phyloP scores from a whole-genome alignment of 2,113 vertebrate species.

The Mastomys natalensis region DNA sequence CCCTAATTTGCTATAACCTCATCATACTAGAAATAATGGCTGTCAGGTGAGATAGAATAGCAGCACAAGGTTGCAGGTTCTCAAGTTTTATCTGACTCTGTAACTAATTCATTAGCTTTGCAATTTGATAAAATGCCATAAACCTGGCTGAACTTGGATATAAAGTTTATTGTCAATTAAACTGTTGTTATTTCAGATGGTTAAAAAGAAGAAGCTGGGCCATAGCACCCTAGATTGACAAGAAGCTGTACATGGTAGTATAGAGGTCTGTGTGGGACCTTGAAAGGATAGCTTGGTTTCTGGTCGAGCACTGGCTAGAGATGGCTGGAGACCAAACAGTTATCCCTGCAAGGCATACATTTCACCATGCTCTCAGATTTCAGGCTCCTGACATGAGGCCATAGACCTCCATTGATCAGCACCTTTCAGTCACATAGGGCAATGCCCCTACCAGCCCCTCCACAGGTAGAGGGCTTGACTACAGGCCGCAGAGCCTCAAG shows the following conservation, averaged over 20 bases:
- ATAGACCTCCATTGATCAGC: too few relatives aligned
- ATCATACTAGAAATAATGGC: not conserved
- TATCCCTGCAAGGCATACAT: too few relatives aligned
- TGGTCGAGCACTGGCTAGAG: too few relatives aligned
- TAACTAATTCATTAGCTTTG: not conserved
- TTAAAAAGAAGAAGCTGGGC: not conserved
- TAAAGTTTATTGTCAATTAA: not conserved
- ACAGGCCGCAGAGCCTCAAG: too few relatives aligned
- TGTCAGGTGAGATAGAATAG: not conserved
- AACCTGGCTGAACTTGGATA: not conserved
- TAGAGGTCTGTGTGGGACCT: not conserved
- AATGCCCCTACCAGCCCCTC: too few relatives aligned
- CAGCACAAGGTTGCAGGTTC: not conserved
- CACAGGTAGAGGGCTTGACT: too few relatives aligned
- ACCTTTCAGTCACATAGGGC: too few relatives aligned
- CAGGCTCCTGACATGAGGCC: too few relatives aligned
- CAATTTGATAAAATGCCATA: not conserved
- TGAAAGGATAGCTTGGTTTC: too few relatives aligned
- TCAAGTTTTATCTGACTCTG: not conserved
- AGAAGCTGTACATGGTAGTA: not conserved
- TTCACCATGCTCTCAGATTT: too few relatives aligned
- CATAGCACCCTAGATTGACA: not conserved
- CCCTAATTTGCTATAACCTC: not conserved
- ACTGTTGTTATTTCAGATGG: conserved; percentile 4
- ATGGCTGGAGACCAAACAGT: too few relatives aligned